These are phyloP conservation scores for Ariolimax columbianus DNA, from an alignment of 2,888 invertebrate genomes.

Conservation along the genomic window DNA sequence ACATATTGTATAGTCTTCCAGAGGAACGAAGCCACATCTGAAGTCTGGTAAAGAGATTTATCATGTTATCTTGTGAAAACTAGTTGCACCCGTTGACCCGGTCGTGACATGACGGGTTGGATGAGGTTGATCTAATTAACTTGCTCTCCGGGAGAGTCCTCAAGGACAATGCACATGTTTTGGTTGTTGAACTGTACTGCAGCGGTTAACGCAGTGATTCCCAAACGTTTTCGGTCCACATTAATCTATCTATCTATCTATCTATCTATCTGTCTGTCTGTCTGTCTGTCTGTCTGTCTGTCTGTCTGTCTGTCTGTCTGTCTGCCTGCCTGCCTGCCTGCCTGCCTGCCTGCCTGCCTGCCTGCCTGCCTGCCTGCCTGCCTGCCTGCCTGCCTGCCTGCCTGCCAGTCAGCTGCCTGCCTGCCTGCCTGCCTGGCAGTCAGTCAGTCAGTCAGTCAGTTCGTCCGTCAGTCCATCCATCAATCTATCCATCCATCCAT, in stretches of 20 bases:
- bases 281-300: constrained; percentile 14
- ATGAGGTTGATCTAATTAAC: neutral
- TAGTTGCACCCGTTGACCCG: neutral
- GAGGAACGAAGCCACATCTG: neutral
- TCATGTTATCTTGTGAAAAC: neutral
- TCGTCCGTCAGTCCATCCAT: too few species aligned
- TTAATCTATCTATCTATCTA: too few species aligned
- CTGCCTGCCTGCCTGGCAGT: neutral
- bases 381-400: constrained; percentile 14
- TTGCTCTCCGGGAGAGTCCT: neutral
- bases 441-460: neutral
- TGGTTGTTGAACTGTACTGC: neutral
- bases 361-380: constrained; percentile 14
- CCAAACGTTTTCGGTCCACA: too few species aligned
- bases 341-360: constrained; percentile 6
- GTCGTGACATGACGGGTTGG: neutral
- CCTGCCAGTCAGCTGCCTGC: neutral
- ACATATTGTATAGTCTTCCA: neutral
- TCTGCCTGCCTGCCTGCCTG: neutral
- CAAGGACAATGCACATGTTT: neutral
- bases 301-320: neutral
- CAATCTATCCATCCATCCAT: too few species aligned
- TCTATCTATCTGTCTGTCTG: neutral
- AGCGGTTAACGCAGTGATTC: too few species aligned
- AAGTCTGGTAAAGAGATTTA: neutral